Evolutionary conservation across 2,797 vertebrate genomes (phyloP).

Genomic region (Hybognathus amarus): DNA sequence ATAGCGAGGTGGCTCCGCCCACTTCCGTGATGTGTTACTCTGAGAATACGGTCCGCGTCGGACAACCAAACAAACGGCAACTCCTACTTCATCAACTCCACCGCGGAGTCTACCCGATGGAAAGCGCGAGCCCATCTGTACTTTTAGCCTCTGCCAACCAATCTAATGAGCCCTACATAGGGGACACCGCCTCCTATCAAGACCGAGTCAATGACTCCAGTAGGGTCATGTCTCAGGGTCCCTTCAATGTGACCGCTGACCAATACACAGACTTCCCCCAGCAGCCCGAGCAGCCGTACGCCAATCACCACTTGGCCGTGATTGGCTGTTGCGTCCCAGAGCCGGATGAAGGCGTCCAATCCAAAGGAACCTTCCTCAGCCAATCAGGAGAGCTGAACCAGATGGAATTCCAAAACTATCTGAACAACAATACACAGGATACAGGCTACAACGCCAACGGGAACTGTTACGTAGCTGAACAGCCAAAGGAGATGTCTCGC

Average conservation of each 20-base stretch:
- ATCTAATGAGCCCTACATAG: conserved; percentile 79
- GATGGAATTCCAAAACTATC: conserved; percentile 90
- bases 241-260: conserved; percentile 85
- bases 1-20: conserved; percentile 82
- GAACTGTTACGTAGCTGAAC: conserved; percentile 78
- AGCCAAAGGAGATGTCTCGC: conserved; percentile 80
- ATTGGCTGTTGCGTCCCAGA: conserved; percentile 86
- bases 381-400: conserved; percentile 80
- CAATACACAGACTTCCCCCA: conserved; percentile 85
- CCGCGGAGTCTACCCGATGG: conserved; percentile 92
- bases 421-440: conserved; percentile 89
- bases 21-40: conserved; percentile 90
- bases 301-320: conserved; percentile 81
- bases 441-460: conserved; percentile 82
- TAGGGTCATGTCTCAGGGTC: conserved; percentile 79
- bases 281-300: conserved; percentile 80
- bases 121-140: conserved; percentile 79
- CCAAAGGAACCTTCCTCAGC: conserved; percentile 81
- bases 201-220: conserved; percentile 84
- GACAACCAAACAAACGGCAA: conserved; percentile 87
- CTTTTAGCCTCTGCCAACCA: conserved; percentile 72
- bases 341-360: conserved; percentile 77
- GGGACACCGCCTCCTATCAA: conserved; percentile 74
- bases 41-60: conserved; percentile 79
- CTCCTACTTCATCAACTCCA: conserved; percentile 85